Evolutionary conservation across 1,140 invertebrate species (phyloP), one percentile per base, ranked within the genome.

Genomic region (Ephestia elutella): DNA sequence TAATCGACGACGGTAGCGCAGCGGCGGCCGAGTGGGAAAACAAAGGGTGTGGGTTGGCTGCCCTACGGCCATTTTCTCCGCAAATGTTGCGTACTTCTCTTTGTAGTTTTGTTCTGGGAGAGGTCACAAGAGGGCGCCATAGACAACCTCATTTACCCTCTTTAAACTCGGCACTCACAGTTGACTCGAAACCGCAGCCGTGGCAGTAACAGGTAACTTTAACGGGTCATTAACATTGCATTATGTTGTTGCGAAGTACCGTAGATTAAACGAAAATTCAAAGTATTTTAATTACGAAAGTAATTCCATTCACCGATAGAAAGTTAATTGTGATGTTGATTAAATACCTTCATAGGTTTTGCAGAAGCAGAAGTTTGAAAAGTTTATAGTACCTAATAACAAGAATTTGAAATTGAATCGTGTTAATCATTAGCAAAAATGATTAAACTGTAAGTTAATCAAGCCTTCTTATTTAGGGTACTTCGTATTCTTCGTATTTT

Each of bases 61-160:
- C 76, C 81, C 75, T 71, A 59, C 62, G 80, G 83, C 77, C 69
- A 71, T 84, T 84, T 83, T 84, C 80, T 79, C 70, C 72, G 77
- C 78, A 83, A 82, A 79, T 80, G 75, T 82, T 75, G 68, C 76
- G 66, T 70, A 73, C 68, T 73, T 78, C 71, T 71, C 73, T 78
- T 80, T 82, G 76, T 83, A 73, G 69, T 80, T 80, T 77, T 73
- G 73, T 83, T 76, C 70, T 49, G 28, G 17, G 68, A 54, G 68
- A 75, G 75, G 73, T 75, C 80, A 71, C 68, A 67, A 74, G 70
- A 74, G 78, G 77, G 71, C 71, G 70, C 73, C 60, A 72, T 60
- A 73, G 66, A 74, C 70, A 72, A 76, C 65, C 75, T 72, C 71
- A 71, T 79, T 79, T 79, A 70, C 70, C 71, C 76, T 78, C 74